Conservation (phyloP, 2,113 vertebrate species). For the Microtus pennsylvanicus region DNA sequence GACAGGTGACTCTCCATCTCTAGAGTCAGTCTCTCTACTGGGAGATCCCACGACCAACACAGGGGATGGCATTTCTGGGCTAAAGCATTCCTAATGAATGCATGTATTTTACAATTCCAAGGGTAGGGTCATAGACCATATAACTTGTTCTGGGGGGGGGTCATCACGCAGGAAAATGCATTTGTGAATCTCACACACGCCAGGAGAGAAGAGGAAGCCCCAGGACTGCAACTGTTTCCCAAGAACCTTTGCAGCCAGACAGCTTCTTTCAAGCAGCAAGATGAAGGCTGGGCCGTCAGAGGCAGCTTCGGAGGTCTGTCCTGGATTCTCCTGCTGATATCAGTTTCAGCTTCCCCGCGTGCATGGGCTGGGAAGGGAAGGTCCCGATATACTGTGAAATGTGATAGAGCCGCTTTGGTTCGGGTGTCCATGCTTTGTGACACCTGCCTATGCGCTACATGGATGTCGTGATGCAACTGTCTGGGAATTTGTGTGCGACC, state of each 20-base stretch:
- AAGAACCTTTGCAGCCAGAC: background rate
- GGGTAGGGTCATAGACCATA: background rate
- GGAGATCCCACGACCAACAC: background rate
- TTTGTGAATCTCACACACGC: background rate
- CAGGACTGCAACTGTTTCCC: background rate
- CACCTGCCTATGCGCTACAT: slow-evolving; percentile 73
- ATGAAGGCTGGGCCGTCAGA: background rate
- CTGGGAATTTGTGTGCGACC: slow-evolving; percentile 71
- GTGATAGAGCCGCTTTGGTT: slow-evolving; percentile 66
- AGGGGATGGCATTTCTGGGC: background rate
- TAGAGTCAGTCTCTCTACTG: background rate
- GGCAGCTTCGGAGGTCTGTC: slow-evolving; percentile 38
- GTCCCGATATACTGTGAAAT: slow-evolving; percentile 74
- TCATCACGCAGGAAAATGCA: slow-evolving; percentile 39
- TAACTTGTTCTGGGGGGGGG: background rate
- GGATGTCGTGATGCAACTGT: slow-evolving; percentile 73
- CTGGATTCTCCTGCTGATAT: background rate
- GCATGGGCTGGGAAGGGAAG: slow-evolving; percentile 16
- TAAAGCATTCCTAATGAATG: background rate
- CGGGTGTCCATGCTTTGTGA: slow-evolving; percentile 46
- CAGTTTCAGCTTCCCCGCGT: slow-evolving; percentile 33
- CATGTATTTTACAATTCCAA: background rate
- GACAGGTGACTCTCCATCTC: background rate
- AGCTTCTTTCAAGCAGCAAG: background rate
- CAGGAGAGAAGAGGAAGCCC: background rate